phyloP scores from a whole-genome alignment of 2,113 vertebrate species.

The Manacus vitellinus region DNA sequence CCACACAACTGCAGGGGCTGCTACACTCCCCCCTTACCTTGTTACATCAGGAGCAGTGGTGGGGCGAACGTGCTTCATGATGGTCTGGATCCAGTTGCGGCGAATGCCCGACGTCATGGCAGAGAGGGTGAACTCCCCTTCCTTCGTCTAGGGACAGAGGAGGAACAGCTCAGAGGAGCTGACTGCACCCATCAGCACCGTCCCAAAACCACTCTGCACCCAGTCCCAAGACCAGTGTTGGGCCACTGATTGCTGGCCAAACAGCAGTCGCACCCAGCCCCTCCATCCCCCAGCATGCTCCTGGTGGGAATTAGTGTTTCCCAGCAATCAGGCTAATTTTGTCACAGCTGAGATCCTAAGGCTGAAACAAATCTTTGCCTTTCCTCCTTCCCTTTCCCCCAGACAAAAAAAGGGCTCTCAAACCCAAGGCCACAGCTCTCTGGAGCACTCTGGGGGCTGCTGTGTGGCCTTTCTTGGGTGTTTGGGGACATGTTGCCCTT shows the following conservation, averaged over 20 bases:
- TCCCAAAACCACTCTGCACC: background rate
- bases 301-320: background rate
- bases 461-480: background rate
- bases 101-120: conserved; percentile 98
- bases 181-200: background rate
- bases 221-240: background rate
- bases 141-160: conserved; percentile 82
- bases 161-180: background rate
- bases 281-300: background rate
- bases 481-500: background rate
- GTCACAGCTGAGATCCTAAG: background rate
- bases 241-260: background rate
- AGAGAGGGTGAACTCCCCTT: conserved; percentile 89
- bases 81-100: conserved; percentile 97
- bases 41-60: conserved; percentile 91
- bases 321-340: background rate
- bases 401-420: background rate
- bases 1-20: background rate
- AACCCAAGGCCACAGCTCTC: background rate
- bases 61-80: conserved; percentile 93
- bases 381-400: background rate
- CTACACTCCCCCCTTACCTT: conserved; percentile 76
- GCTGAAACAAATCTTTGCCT: background rate
- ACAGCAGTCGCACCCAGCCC: background rate
- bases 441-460: background rate